These are phyloP conservation scores for Fregata magnificens DNA, from an alignment of 2,113 vertebrate genomes.

Conservation along the genomic window DNA sequence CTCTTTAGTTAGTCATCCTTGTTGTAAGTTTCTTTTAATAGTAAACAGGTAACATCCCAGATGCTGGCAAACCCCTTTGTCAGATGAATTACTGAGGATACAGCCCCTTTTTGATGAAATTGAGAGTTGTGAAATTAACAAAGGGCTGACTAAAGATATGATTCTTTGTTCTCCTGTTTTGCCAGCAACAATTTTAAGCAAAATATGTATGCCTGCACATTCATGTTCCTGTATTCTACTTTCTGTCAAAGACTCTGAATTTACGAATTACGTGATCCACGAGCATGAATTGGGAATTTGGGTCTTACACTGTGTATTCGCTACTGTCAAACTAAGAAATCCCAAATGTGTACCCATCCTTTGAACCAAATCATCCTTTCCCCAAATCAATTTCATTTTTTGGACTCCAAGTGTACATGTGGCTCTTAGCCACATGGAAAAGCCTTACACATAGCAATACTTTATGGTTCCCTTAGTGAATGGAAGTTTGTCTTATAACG, in stretches of 20 bases:
- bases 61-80: not conserved
- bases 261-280: not conserved
- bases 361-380: not conserved
- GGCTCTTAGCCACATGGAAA: not conserved
- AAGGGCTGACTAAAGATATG: rapidly evolving
- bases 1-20: not conserved
- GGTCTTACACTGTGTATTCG: not conserved
- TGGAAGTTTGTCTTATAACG: rapidly evolving
- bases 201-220: not conserved
- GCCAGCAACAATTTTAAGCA: not conserved
- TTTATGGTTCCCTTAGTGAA: not conserved
- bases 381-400: not conserved
- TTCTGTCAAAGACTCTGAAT: not conserved
- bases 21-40: not conserved
- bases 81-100: not conserved
- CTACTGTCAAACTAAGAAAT: not conserved
- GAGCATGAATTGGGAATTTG: not conserved
- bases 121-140: not conserved
- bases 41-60: not conserved
- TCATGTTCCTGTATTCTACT: not conserved
- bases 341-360: not conserved
- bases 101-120: not conserved
- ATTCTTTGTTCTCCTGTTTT: not conserved
- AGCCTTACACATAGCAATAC: not conserved
- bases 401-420: not conserved